Base-by-base conservation (phyloP, 2,888 invertebrate genomes). In the Caenorhabditis zanzibari region DNA sequence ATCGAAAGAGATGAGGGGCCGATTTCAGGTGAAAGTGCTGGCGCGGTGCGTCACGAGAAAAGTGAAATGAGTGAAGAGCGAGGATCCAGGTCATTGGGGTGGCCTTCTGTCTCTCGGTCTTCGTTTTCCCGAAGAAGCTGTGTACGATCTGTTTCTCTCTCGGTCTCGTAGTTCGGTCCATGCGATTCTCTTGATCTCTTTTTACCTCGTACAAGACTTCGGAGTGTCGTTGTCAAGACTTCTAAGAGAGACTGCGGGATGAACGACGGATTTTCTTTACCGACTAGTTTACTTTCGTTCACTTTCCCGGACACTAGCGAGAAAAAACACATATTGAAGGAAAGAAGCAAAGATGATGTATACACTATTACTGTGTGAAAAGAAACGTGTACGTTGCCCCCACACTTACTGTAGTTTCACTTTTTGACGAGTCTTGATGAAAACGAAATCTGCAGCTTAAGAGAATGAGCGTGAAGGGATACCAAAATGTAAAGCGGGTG, bases 1-100 rank as follows among this genome's bases (percentile, higher is more conserved):
- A 47, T 32, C 49, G 59, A 68, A 76, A 73, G 59, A 81, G 73
- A 64, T 81, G 73, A 81, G 59, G 68, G 69, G 69, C 69, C 74
- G 69, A 75, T 81, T 81, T 80, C 80, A 77, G 82, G 82, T 74
- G 83, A 83, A 79, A 83, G 83, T 83, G 79, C 77, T 74, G 82
- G 82, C 79, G 79, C 77, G 79, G 69, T 83, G 74, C 79, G 83
- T 83, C 69, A 79, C 83, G 83, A 83, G 83, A 83, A 82, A 83
- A 83, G 83, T 83, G 83, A 83, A 83, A 83, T 75, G 83, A 83
- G 83, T 77, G 79, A 79, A 82, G 79, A 82, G 79, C 77, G 77
- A 77, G 82, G 82, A 82, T 82, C 73, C 82, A 82, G 83, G 83
- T 83, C 83, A 83, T 71, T 71, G 79, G 71, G 56, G 63, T 71